Evolutionary conservation across 2,888 invertebrate species (phyloP).

Genomic region (Hartigia nigra): DNA sequence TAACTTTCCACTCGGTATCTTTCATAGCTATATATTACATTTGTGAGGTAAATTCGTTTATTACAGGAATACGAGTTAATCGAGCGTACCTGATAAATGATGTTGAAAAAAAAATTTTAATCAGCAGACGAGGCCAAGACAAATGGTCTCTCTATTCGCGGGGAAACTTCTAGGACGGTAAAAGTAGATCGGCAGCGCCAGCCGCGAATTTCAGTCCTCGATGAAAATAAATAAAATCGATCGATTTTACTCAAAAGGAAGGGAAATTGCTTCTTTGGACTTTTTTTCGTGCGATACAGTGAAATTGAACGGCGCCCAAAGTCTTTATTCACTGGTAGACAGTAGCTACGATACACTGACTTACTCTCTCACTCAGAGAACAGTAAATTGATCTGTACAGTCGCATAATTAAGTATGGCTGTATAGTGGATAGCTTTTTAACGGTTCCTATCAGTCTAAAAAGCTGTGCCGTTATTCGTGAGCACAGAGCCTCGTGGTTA

Average conservation of each 20-base stretch:
- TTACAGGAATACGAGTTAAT: neutral
- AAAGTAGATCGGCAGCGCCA: neutral
- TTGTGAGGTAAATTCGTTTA: neutral
- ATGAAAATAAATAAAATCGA: neutral
- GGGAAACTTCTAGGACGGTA: neutral
- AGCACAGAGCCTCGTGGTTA: slow-evolving; percentile 38
- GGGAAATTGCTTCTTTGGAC: neutral
- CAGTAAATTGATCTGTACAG: neutral
- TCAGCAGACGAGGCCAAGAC: neutral
- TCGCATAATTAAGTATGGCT: neutral
- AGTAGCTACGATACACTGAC: neutral
- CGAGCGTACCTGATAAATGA: neutral
- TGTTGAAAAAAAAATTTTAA: neutral
- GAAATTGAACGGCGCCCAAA: neutral
- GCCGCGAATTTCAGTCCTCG: neutral
- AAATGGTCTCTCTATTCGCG: neutral
- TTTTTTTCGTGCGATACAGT: neutral
- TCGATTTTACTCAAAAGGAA: neutral
- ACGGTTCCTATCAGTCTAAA: slow-evolving; percentile 56
- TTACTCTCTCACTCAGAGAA: neutral
- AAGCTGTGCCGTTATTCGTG: slow-evolving; percentile 53
- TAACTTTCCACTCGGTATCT: neutral
- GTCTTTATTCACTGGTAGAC: neutral
- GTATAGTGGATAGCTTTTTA: slow-evolving; percentile 41
- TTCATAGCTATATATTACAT: neutral